Conservation (phyloP, 2,888 invertebrate genomes). For the Chrysopilus asiliformis region DNA sequence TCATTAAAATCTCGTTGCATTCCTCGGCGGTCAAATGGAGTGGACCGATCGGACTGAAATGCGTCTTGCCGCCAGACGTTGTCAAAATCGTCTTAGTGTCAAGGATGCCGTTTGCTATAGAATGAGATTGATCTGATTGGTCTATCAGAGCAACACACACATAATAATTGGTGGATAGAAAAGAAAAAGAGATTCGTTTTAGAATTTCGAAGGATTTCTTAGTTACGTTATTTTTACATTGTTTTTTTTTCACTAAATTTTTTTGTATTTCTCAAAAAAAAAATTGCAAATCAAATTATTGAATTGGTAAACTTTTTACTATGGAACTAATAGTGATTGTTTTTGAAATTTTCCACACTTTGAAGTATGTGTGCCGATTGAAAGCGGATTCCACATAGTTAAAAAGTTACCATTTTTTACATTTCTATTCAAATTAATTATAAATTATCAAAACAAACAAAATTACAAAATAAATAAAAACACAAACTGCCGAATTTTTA, state of each 20-base stretch:
- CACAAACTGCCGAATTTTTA: no score
- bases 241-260: neutral
- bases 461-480: no score
- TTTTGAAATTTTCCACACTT: no score
- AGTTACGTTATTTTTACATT: neutral
- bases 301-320: no score
- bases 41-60: constrained; percentile 58
- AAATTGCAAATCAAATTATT: no score
- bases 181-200: constrained; percentile 11
- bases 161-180: no score
- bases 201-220: constrained; percentile 11
- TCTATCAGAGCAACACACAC: constrained; percentile 32
- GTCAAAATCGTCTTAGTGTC: constrained; percentile 36
- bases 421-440: no score
- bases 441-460: no score
- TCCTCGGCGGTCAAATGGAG: constrained; percentile 61
- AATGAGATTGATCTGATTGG: constrained; percentile 31
- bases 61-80: constrained; percentile 33
- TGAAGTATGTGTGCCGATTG: no score
- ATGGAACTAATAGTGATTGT: no score
- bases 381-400: no score
- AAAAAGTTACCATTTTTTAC: no score
- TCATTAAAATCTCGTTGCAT: constrained; percentile 66
- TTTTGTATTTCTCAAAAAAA: neutral
- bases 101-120: constrained; percentile 33